Evolutionary conservation across 2,113 vertebrate species (phyloP), one percentile per base, ranked within the genome.

Genomic region (Ameiurus melas): DNA sequence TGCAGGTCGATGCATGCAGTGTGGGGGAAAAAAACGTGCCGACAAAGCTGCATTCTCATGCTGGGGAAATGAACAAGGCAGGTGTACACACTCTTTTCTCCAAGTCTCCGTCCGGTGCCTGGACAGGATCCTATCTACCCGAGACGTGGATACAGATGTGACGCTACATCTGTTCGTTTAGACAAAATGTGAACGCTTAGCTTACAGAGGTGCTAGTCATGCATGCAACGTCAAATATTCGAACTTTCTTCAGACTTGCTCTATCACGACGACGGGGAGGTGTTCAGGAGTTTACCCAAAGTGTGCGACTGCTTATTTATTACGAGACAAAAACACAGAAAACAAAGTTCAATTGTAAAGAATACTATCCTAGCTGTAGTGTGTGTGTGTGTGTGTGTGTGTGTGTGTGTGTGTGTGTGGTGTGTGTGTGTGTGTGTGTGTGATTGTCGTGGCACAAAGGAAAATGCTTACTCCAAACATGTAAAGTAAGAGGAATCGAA

Each of bases 1-100:
- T 75, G 79, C 73, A 80, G 89, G 82, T 87, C 89, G 62, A 64
- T 55, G 51, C 0, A 30, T 55, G n/a, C 12, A 81, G 66, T 75
- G 36, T 73, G 3, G 20, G 36, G n/a, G n/a, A 39, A 70, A 13
- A 10, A 53, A 68, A 53, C 5, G 16, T 70, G 27, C 66, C 10
- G 68, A 75, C 47, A 19, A 39, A 75, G n/a, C n/a, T 22, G 78
- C 25, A 3, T 16, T 57, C 66, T 85, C 51, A 5, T 25, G 30
- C 62, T 20, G 25, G 3, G n/a, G n/a, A 68, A 70, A 19, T 16
- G 10, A 53, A 47, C 36, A 27, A 27, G 73, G 39, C 25, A 57
- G 53, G 8, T 81, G 27, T 2, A 1, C 9, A 51, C 47, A 9
- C 13, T 33, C 51, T 80, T 47, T 57, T 30, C 5, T 53, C 51